A percentile compares a stretch with the other conserved stretches of the same genome.
These are phyloP conservation scores for Protaetia brevitarsis DNA, from an alignment of 1,140 invertebrate species.

Conservation along the genomic window DNA sequence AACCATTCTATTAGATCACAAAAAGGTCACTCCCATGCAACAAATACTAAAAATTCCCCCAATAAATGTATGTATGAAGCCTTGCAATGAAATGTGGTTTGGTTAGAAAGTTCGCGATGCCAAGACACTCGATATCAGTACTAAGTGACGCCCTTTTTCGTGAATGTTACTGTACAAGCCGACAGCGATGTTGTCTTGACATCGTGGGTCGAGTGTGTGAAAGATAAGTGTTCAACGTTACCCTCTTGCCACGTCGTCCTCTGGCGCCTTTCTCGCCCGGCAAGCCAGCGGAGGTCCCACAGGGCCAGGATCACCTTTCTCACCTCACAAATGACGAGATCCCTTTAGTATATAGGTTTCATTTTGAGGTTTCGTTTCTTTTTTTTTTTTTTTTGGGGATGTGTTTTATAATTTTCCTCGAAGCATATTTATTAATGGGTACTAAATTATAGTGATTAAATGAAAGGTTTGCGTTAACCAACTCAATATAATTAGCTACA, in stretches of 20 bases:
- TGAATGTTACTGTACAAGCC: not conserved
- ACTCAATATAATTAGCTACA: too few species aligned
- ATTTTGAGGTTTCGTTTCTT: not conserved
- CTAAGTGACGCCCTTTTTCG: too few species aligned
- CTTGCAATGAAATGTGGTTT: constrained; percentile 46
- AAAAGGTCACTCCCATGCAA: not conserved
- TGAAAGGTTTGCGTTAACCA: too few species aligned
- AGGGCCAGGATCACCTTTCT: constrained; percentile 73
- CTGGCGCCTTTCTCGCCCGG: constrained; percentile 73
- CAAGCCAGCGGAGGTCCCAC: constrained; percentile 69
- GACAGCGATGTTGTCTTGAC: constrained; percentile 10
- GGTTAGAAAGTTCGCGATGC: constrained; percentile 34
- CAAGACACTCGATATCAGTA: not conserved
- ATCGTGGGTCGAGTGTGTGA: constrained; percentile 5
- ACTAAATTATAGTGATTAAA: not conserved
- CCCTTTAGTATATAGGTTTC: constrained; percentile 27
- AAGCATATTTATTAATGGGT: not conserved
- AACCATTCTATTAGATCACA: not conserved
- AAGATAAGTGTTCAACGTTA: constrained; percentile 53
- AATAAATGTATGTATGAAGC: constrained; percentile 40
- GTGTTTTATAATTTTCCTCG: not conserved
- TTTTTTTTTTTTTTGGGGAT: not conserved
- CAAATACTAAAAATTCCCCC: not conserved
- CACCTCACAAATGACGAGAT: constrained; percentile 62
- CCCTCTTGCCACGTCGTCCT: constrained; percentile 82